These are phyloP conservation scores for Ferrisia virgata DNA, from an alignment of 2,888 invertebrate genomes.

Conservation along the genomic window DNA sequence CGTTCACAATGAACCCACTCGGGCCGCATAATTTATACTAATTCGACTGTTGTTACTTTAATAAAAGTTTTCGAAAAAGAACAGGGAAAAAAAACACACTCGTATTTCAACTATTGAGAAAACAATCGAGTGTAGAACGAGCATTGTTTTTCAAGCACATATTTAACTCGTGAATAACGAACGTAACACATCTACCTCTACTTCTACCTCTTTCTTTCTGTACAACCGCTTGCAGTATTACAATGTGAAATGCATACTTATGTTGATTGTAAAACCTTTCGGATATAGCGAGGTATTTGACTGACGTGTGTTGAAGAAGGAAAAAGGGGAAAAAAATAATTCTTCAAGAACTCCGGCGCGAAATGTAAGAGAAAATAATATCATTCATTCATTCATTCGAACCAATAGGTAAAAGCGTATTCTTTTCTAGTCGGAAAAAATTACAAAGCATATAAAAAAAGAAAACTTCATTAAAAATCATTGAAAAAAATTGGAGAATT, in stretches of 20 bases:
- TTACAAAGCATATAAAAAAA: background rate
- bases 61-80: background rate
- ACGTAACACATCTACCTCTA: no score
- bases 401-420: background rate
- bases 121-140: background rate
- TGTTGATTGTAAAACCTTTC: no score
- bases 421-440: background rate
- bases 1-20: background rate
- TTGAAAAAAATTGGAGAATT: conserved; percentile 15
- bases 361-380: background rate
- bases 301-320: no score
- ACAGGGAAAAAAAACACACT: background rate
- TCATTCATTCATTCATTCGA: background rate
- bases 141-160: background rate
- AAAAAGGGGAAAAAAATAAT: background rate
- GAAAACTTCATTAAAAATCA: background rate
- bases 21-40: background rate
- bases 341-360: background rate
- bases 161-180: no score
- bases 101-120: background rate
- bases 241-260: no score
- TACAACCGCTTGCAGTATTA: no score
- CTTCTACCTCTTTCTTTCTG: no score
- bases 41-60: background rate
- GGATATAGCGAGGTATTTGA: no score